Base-by-base conservation (phyloP, 2,888 invertebrate genomes). In the Lamellibrachia columna region DNA sequence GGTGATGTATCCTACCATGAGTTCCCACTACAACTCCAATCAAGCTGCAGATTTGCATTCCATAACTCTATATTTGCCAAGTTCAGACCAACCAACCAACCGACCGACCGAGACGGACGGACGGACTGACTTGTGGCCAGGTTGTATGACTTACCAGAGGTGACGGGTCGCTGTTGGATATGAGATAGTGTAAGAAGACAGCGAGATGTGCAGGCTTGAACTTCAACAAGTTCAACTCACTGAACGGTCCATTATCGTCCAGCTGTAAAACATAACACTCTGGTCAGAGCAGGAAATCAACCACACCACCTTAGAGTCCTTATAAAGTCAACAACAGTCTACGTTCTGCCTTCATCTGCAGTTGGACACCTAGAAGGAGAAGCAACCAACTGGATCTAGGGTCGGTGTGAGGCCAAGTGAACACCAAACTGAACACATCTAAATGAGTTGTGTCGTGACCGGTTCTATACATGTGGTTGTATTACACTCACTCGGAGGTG, bases 131-230 rank as follows among this genome's bases (percentile, higher is more conserved):
- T 40, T 40, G 0, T 0, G 40, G n/a, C 53, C 4, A 1, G 2
- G 60, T 52, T 28, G 52, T 40, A 11, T 9, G 22, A 96, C 97
- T 96, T 96, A 98, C 98, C 97, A 98, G 96, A 95, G 97, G 97
- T 95, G 98, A 97, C 90, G 98, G 98, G 97, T 98, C 98, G 95
- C 98, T 98, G 97, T 98, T 98, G 90, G 98, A 98, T 94, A 98
- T 97, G 94, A 98, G 97, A 97, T 98, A 98, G 97, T 99, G 99
- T 96, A 99, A 98, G 96, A 99, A 98, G 93, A 99, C 99, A 93
- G 99, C 98, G 95, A 99, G 97, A 96, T 99, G 98, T 93, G 98
- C 99, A 94, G 98, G 98, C 93, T 98, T 98, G 95, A 98, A 98
- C 97, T 98, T 98, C 92, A 99, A 97, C 95, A 98, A 98, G 40